Evolutionary conservation across 1,140 invertebrate species (phyloP).

Genomic region (Zaprionus vittiger): DNA sequence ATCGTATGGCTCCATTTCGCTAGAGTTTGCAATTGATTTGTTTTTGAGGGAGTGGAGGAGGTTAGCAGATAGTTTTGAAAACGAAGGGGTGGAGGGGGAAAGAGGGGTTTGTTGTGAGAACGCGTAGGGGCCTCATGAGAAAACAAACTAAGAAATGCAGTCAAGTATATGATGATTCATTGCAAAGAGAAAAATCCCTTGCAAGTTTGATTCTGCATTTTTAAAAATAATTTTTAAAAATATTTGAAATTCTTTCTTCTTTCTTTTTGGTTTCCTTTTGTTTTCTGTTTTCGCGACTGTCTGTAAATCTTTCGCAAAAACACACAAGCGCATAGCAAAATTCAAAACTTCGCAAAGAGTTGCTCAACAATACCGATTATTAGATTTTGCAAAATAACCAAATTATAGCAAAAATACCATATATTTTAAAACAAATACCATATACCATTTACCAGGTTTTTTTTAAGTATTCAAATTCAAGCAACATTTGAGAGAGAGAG

Average conservation of each 20-base stretch:
- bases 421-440: constrained; percentile 44
- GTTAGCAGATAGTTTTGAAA: constrained; percentile 51
- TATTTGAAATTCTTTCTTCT: background rate
- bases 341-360: constrained; percentile 25
- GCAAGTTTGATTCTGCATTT: background rate
- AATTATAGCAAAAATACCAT: constrained; percentile 55
- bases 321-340: constrained; percentile 72
- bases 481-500: constrained; percentile 36
- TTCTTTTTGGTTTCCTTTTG: background rate
- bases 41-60: constrained; percentile 25
- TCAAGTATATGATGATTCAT: background rate
- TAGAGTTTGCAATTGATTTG: constrained; percentile 61
- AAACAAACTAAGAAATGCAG: background rate
- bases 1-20: constrained; percentile 84
- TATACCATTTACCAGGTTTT: constrained; percentile 63
- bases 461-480: constrained; percentile 40
- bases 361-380: constrained; percentile 42
- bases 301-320: constrained; percentile 72
- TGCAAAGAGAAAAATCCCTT: no score
- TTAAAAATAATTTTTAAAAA: background rate
- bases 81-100: background rate
- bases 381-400: constrained; percentile 76
- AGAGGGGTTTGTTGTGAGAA: background rate
- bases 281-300: constrained; percentile 10
- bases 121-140: background rate